phyloP scores from a whole-genome alignment of 2,888 invertebrate genomes.

The Apodemia arnacis region DNA sequence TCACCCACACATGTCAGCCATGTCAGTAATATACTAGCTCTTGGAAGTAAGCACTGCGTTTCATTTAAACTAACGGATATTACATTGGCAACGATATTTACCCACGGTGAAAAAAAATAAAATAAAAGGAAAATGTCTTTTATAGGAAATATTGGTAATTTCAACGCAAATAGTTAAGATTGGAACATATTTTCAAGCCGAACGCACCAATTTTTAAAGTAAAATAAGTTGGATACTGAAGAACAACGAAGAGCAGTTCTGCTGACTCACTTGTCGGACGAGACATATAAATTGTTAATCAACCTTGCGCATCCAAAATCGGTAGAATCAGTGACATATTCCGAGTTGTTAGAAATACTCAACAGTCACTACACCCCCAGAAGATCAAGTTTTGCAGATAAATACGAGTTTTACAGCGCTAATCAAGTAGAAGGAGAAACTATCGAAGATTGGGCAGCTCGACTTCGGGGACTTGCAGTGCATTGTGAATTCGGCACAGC shows the following conservation, averaged over 20 bases:
- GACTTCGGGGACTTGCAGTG: background rate
- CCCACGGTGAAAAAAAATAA: background rate
- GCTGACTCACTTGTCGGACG: constrained; percentile 29
- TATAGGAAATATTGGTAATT: background rate
- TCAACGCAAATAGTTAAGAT: background rate
- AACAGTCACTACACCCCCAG: background rate
- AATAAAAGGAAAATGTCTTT: background rate
- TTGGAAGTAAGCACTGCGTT: too few species aligned
- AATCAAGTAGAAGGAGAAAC: background rate
- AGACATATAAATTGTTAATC: constrained; percentile 13
- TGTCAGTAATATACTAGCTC: background rate
- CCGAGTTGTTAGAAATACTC: constrained; percentile 3
- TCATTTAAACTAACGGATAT: background rate
- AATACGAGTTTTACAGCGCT: background rate
- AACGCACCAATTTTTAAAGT: background rate
- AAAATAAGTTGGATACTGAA: background rate
- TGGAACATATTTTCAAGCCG: constrained; percentile 9
- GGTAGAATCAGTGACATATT: constrained; percentile 14
- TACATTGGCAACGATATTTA: background rate
- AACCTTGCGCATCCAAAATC: constrained; percentile 19
- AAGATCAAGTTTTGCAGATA: background rate
- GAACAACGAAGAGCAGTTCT: background rate
- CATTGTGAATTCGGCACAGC: background rate
- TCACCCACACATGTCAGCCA: too few species aligned
- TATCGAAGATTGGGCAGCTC: background rate